Evolutionary conservation across 2,113 vertebrate species (phyloP), one percentile per base, ranked within the genome.

Genomic region (Lepus timidus): DNA sequence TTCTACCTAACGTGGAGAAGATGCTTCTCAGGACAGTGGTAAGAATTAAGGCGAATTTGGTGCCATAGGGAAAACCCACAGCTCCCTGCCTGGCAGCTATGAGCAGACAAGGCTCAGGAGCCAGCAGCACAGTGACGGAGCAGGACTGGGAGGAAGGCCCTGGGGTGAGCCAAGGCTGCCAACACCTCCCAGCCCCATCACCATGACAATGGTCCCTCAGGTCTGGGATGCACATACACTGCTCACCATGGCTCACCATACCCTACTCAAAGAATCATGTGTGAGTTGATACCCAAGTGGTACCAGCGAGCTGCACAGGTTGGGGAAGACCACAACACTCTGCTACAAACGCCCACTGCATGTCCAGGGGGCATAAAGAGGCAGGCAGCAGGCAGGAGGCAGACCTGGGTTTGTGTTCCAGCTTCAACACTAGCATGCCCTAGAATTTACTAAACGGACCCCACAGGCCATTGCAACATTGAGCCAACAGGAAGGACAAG

Each of bases 171-270:
- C 1, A 12, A 85, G 20, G 36, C 49, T 55, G 13, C 68, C 25
- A 17, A 36, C 1, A 39, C 31, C 9, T 65, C 52, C 52, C 67
- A 52, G 71, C 20, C 36, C 3, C 0, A 10, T 9, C 44, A 64
- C 9, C n/a, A 4, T 62, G 9, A 20, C 22, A 11, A 49, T 0
- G 14, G 65, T 17, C 49, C 29, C 27, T 49, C 3, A 0, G 39
- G 58, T 33, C 31, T 88, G 84, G 44, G 65, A 76, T 33, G 83
- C 20, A 74, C 25, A 39, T 78, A n/a, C 23, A 33, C 65, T 0
- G 2, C 36, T 95, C 80, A 82, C 76, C 23, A 23, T 0, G 44
- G 2, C 36, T 95, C 80, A 82, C 76, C 23, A 23, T 0, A 51
- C 1, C 3, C 3, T 29, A 44, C 14, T 64, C 76, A 11, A 67